Base-by-base conservation (phyloP, 2,797 vertebrate species). In the Phrynocephalus vlangalii region DNA sequence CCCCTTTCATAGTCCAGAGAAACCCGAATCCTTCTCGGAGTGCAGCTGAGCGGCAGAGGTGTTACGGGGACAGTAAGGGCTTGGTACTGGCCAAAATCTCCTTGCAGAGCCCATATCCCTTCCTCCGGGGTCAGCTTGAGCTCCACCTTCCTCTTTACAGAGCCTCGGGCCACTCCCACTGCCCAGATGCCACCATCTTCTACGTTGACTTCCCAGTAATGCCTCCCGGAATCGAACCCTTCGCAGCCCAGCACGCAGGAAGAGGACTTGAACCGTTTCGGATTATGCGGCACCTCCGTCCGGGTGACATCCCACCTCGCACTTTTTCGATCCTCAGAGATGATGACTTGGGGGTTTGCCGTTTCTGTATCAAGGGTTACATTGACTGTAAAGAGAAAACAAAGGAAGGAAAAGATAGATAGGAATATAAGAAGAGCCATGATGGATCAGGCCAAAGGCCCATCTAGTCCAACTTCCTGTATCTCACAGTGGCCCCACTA, bases 41-140 rank as follows among this genome's bases (percentile, higher is more conserved):
- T 85, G 63, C 52, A n/a, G 13, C 24, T 28, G 22, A 86, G 75
- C 2, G 73, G 72, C 87, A 85, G 67, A 20, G 83, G 72, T 33
- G 82, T 90, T 71, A 88, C 50, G 16, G 73, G 84, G 1, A n/a
- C 10, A 13, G 87, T 92, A 48, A 89, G 89, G 3, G 66, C 82
- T 13, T 77, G 76, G 9, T 81, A 83, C 33, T 87, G 79, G 20
- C 86, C 78, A 22, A 68, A 84, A 60, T 84, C 56, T 20, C 83
- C 66, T 50, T 60, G 79, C 60, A 89, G 48, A n/a, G 87, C 78
- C 87, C 87, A 93, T 73, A 87, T 86, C n/a, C 87, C 78, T 68
- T 78, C 71, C 76, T 79, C 87, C 6, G 87, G 85, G 8, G 48
- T 84, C 11, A 79, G 38, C 9, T 60, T 89, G 63, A 86, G n/a